Conservation (phyloP, 2,888 invertebrate genomes). For the Cephus nigrinus region DNA sequence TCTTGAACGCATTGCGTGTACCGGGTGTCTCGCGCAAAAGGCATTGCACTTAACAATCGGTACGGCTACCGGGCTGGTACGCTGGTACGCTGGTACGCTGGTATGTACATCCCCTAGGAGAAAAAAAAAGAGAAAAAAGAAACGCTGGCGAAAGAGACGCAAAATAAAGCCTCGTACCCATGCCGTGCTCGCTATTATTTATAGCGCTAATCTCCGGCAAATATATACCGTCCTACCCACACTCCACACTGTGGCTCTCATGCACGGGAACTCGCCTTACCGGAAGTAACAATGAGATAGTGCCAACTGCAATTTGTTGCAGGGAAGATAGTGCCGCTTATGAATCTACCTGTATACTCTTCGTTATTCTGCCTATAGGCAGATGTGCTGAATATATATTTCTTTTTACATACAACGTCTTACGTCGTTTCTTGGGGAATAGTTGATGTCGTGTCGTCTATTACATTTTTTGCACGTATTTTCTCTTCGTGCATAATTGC, state of each 20-base stretch:
- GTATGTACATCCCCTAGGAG: not conserved
- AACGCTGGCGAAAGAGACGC: conserved; percentile 19
- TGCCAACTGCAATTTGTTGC: conserved; percentile 11
- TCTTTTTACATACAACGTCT: not conserved
- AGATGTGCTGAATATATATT: not conserved
- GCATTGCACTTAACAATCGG: not conserved
- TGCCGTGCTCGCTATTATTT: conserved; percentile 32
- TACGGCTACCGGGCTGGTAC: not conserved
- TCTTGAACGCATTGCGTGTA: conserved; percentile 26
- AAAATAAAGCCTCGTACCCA: conserved; percentile 22
- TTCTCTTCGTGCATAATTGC: not conserved
- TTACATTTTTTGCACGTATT: not conserved
- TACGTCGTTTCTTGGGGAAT: not conserved
- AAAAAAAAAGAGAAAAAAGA: not conserved
- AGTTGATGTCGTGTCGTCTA: not conserved
- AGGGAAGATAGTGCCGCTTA: conserved; percentile 6
- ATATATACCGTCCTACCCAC: conserved; percentile 24
- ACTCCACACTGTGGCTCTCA: not conserved
- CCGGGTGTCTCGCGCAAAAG: conserved; percentile 21
- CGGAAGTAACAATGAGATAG: conserved; percentile 11
- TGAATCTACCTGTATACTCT: not conserved
- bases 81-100: not conserved
- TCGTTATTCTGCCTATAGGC: not conserved
- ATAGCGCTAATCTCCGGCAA: conserved; percentile 38
- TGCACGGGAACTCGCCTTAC: conserved; percentile 7